Base-by-base conservation (phyloP, 2,797 vertebrate species). In the Propithecus perrieri region DNA sequence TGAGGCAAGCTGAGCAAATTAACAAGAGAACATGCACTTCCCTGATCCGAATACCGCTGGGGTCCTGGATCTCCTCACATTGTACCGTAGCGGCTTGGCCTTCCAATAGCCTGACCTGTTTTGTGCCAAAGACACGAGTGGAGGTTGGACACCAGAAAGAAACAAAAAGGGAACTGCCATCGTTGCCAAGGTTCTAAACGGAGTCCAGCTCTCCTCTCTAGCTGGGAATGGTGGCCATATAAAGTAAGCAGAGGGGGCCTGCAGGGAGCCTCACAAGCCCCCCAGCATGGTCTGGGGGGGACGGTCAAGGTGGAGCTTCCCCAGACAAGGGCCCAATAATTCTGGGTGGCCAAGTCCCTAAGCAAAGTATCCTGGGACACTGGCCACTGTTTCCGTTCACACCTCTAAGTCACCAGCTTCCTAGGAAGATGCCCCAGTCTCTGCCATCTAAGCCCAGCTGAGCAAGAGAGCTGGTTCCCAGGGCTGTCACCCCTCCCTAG, bases 91-190 rank as follows among this genome's bases (percentile, higher is more conserved):
- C 35, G 55, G 26, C 57, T 1, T 81, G 72, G 55, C 72, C 38
- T 94, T 90, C 50, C 43, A 71, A 63, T 3, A 20, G 38, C 28
- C 91, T 79, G 78, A 20, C 24, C 83, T 80, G 35, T 50, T 74
- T 61, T 53, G 50, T 61, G 89, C 48, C 69, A 95, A 83, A 57
- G 80, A 86, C 7, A 20, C 20, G 28, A n/a, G n/a, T 17, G 7
- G 59, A 87, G 22, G 33, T 4, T 55, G 69, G 48, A 80, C 4
- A 46, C 28, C 11, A 86, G 53, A 55, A 35, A 80, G 7, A 71
- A 65, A 30, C 18, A 26, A 63, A 65, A 55, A 46, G 8, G 55
- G 50, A 69, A 59, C 55, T 33, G 35, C 3, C 87, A 41, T 30
- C n/a, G 30, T 2, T 13, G 35, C 33, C n/a, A 55, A 46, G 30